Evolutionary conservation across 2,797 vertebrate genomes (phyloP).

Genomic region (Acanthornis magna): DNA sequence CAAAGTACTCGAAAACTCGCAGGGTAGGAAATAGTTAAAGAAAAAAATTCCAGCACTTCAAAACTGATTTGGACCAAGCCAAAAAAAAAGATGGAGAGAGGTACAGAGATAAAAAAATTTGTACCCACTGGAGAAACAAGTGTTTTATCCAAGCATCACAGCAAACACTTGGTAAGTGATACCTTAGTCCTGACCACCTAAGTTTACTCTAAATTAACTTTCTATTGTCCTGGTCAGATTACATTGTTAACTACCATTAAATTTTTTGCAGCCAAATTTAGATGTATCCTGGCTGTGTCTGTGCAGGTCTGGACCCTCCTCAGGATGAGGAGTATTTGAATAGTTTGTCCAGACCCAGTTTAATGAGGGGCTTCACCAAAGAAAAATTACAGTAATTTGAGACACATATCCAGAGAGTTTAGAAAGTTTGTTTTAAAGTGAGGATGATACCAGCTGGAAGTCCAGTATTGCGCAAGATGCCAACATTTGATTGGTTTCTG

Average conservation of each 20-base stretch:
- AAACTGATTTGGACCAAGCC: neutral
- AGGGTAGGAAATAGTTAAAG: neutral
- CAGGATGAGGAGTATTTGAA: neutral
- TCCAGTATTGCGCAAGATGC: neutral
- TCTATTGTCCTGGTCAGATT: neutral
- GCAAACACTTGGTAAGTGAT: neutral
- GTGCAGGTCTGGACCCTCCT: neutral
- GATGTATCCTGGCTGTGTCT: neutral
- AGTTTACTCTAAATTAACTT: neutral
- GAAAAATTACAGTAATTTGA: neutral
- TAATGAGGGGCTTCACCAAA: neutral
- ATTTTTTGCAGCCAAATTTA: neutral
- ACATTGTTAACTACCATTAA: neutral
- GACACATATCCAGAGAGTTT: neutral
- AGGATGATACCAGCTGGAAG: neutral
- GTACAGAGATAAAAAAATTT: neutral
- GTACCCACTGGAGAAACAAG: neutral
- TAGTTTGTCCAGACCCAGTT: neutral
- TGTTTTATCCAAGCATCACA: neutral
- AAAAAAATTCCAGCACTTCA: fast-evolving
- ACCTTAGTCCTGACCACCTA: neutral
- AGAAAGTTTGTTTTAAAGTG: neutral
- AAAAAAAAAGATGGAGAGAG: neutral
- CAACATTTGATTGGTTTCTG: neutral
- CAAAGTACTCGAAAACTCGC: neutral